Evolutionary conservation across 2,113 vertebrate species (phyloP).

Genomic region (Ornithorhynchus anatinus): DNA sequence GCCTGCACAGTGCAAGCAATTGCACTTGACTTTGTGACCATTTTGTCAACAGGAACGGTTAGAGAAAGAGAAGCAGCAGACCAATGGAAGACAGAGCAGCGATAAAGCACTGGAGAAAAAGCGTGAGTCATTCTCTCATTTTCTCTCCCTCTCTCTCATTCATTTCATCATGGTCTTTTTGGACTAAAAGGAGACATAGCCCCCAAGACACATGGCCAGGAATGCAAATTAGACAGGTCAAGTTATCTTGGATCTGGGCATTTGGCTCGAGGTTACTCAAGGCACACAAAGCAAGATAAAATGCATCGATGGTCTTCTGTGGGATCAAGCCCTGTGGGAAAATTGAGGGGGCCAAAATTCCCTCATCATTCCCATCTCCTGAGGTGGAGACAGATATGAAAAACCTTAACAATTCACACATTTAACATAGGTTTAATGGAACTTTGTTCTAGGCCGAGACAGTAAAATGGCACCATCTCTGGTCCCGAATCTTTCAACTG

Average conservation of each 20-base stretch:
- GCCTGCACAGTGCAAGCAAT: no score
- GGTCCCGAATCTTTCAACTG: conserved; percentile 77
- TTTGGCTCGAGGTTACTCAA: no score
- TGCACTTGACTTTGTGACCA: no score
- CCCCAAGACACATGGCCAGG: neutral
- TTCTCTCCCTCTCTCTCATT: neutral
- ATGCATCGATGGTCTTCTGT: no score
- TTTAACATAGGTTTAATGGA: no score
- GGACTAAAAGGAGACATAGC: no score
- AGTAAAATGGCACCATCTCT: conserved; percentile 77
- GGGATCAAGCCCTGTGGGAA: no score
- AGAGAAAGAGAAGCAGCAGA: conserved; percentile 85
- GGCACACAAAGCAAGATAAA: no score
- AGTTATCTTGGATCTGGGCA: no score
- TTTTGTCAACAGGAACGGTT: conserved; percentile 77
- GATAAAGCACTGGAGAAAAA: conserved; percentile 84
- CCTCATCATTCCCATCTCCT: no score
- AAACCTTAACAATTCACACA: conserved; percentile 21
- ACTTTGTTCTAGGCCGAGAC: conserved; percentile 83
- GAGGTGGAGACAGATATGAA: no score
- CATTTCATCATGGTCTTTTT: neutral
- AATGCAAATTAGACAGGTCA: neutral
- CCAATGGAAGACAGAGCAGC: conserved; percentile 68
- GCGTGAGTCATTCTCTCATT: conserved; percentile 70
- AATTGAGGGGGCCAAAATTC: no score